phyloP scores from a whole-genome alignment of 1,140 invertebrate genomes.

The Ditylenchus dipsaci region DNA sequence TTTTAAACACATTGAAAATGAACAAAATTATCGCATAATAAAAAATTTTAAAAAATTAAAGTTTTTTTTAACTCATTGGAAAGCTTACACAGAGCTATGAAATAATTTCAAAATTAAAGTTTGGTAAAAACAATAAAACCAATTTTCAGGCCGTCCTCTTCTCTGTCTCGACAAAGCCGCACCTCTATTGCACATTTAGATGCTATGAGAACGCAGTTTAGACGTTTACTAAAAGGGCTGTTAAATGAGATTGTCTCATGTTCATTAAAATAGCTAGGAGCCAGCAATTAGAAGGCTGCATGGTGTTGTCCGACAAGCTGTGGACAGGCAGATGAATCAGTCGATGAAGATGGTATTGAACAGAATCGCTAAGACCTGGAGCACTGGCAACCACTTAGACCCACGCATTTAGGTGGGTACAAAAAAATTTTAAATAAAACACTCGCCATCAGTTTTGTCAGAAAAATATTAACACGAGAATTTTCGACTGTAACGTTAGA shows the following conservation, averaged over 20 bases:
- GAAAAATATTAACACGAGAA: too few relatives aligned
- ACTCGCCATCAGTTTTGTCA: too few relatives aligned
- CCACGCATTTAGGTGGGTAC: neutral
- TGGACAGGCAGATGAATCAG: slow-evolving; percentile 11
- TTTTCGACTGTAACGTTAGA: too few relatives aligned
- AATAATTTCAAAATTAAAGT: too few relatives aligned
- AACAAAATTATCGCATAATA: too few relatives aligned
- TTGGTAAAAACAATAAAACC: too few relatives aligned
- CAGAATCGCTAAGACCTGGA: neutral
- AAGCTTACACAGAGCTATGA: too few relatives aligned
- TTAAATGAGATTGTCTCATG: neutral
- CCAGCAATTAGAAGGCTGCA: slow-evolving; percentile 9
- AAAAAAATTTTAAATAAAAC: too few relatives aligned
- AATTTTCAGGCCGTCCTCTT: neutral
- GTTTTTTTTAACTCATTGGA: too few relatives aligned
- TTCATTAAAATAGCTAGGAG: slow-evolving; percentile 1
- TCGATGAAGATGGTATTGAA: neutral
- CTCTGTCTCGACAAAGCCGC: neutral
- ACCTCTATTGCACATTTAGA: neutral
- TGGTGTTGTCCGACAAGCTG: slow-evolving; percentile 7
- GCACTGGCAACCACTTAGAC: slow-evolving; percentile 1
- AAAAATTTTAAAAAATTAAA: too few relatives aligned
- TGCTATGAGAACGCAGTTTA: neutral
- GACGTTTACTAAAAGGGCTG: neutral
- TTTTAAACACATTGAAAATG: too few relatives aligned